A percentile compares a stretch with the other conserved stretches of the same genome.
Conservation (phyloP, 2,113 vertebrate genomes). For the Erinaceus europaeus region DNA sequence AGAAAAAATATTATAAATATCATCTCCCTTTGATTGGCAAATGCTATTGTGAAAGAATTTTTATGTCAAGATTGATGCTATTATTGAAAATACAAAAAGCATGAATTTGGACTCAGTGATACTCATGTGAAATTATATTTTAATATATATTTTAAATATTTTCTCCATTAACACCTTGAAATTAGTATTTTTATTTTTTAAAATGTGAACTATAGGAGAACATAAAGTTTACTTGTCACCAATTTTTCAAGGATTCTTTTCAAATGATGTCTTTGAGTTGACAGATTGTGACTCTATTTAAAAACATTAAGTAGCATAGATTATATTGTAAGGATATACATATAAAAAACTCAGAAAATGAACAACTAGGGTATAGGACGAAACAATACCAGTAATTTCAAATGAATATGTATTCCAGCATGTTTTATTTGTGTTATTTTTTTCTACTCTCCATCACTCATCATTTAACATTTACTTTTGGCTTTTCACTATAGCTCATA, state of each 20-base stretch:
- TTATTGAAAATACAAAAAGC: background rate
- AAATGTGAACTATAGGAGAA: background rate
- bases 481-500: background rate
- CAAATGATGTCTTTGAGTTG: background rate
- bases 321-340: background rate
- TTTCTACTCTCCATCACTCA: background rate
- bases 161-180: background rate
- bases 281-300: background rate
- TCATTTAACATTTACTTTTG: background rate
- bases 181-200: background rate
- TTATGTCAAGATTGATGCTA: background rate
- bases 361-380: background rate
- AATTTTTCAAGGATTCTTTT: background rate
- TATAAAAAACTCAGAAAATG: background rate
- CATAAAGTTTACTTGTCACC: background rate
- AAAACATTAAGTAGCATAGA: background rate
- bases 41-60: background rate
- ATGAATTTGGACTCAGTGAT: background rate
- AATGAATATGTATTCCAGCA: background rate
- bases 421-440: background rate
- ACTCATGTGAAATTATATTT: background rate
- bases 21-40: background rate
- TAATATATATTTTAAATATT: background rate
- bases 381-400: fast-evolving
- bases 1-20: background rate